Evolutionary conservation across 2,797 vertebrate genomes (phyloP).

Genomic region (Sparus aurata): DNA sequence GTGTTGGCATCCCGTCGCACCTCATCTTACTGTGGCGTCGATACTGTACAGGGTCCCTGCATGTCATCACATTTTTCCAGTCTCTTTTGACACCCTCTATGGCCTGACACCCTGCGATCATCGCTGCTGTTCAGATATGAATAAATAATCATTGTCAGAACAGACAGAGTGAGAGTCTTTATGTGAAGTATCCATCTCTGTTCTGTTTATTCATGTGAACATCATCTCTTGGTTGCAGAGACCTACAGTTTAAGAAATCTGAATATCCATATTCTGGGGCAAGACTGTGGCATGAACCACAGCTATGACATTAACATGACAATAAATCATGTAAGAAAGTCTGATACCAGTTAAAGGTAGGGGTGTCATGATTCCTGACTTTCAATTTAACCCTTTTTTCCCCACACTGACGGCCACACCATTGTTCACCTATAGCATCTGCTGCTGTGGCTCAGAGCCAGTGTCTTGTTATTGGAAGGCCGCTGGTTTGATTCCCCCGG

Average conservation of each 20-base stretch:
- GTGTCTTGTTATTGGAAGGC: too few species aligned
- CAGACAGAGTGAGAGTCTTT: background rate
- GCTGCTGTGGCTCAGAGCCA: too few species aligned
- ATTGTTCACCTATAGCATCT: too few species aligned
- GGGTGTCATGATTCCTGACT: too few species aligned
- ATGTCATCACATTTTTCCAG: background rate
- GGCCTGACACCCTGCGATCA: background rate
- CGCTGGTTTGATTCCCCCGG: too few species aligned
- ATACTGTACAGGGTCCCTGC: background rate
- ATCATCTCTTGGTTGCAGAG: background rate
- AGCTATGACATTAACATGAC: background rate
- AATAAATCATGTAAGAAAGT: too few species aligned
- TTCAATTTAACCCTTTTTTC: too few species aligned
- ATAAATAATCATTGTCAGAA: background rate
- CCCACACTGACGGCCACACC: too few species aligned
- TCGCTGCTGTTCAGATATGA: background rate
- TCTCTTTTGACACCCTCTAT: slow-evolving; percentile 2
- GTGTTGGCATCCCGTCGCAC: background rate
- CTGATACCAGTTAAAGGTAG: background rate
- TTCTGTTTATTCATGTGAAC: background rate
- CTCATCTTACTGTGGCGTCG: background rate
- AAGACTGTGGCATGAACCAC: background rate
- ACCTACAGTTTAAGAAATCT: background rate
- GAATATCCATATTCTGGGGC: background rate
- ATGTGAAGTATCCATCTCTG: too few species aligned